Percentiles rank a stretch among this genome's conserved stretches.
These are phyloP conservation scores for Drosophila tristis DNA, from an alignment of 1,140 invertebrate species.

Conservation along the genomic window DNA sequence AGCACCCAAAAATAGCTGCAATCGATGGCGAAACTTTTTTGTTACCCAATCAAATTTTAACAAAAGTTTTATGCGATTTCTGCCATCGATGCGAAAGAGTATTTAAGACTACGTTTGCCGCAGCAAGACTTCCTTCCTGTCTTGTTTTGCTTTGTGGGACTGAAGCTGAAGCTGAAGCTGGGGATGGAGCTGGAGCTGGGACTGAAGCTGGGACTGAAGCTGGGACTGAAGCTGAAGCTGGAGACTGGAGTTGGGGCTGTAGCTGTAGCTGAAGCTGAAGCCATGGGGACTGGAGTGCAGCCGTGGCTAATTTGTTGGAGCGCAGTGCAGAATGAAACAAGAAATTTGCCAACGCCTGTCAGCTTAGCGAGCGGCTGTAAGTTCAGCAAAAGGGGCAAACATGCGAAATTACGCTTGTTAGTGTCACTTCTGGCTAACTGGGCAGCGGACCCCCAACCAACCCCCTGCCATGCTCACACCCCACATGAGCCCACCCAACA, in stretches of 20 bases:
- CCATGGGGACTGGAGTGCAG: slow-evolving; percentile 43
- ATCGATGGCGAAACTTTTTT: no score
- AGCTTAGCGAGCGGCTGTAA: slow-evolving; percentile 70
- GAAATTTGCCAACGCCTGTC: slow-evolving; percentile 83
- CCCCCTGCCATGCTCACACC: slow-evolving; percentile 9
- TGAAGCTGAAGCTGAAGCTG: neutral
- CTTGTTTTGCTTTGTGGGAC: slow-evolving; percentile 10
- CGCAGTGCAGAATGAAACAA: slow-evolving; percentile 32
- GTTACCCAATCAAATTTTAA: no score
- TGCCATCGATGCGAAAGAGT: neutral
- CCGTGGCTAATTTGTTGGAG: slow-evolving; percentile 70
- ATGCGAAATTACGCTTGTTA: slow-evolving; percentile 83
- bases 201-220: slow-evolving; percentile 10
- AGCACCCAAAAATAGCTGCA: no score
- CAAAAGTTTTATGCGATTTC: neutral
- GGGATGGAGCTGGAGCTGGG: no score
- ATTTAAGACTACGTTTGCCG: slow-evolving; percentile 2
- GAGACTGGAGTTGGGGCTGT: neutral
- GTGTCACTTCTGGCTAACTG: slow-evolving; percentile 81
- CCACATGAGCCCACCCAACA: slow-evolving; percentile 19
- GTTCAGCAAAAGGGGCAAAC: slow-evolving; percentile 45
- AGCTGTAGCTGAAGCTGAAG: neutral
- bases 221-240: neutral
- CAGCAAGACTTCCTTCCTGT: slow-evolving; percentile 1
- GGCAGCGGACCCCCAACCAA: neutral